phyloP scores from a whole-genome alignment of 1,140 invertebrate species.

The Neodiprion pinetum region DNA sequence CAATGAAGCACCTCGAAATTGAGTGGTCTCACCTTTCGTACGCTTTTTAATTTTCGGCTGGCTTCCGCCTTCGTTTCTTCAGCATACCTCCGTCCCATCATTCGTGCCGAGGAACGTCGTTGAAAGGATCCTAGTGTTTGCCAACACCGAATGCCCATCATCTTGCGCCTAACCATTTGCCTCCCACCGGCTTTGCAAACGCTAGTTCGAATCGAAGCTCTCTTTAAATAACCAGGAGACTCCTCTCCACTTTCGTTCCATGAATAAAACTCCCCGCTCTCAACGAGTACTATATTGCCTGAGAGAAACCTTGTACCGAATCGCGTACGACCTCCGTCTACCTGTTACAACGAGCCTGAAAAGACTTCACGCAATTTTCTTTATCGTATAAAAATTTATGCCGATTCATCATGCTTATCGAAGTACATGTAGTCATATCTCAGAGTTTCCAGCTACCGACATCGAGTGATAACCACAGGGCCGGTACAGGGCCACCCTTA shows the following conservation, averaged over 20 bases:
- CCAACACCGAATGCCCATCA: conserved; percentile 36
- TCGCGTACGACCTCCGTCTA: too few relatives aligned
- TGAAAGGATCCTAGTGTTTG: conserved; percentile 41
- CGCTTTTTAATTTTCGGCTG: neutral
- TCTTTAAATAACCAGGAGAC: neutral
- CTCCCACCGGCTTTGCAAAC: neutral
- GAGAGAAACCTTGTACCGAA: too few relatives aligned
- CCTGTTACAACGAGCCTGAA: too few relatives aligned
- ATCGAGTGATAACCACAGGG: neutral
- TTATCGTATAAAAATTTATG: too few relatives aligned
- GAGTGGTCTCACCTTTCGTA: too few relatives aligned
- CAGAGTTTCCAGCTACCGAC: neutral
- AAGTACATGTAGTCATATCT: too few relatives aligned
- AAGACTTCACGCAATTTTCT: too few relatives aligned
- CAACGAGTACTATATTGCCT: too few relatives aligned
- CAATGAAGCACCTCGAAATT: too few relatives aligned
- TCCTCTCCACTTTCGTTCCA: neutral
- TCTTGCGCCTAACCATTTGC: conserved; percentile 17
- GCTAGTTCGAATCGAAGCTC: neutral
- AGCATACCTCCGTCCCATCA: conserved; percentile 8
- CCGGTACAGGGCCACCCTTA: neutral
- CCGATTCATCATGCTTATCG: too few relatives aligned
- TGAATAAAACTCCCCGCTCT: neutral
- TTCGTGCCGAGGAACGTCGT: conserved; percentile 35
- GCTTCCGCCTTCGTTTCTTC: neutral